Evolutionary conservation across 2,113 vertebrate species (phyloP), one percentile per base, ranked within the genome.

Genomic region (Dascyllus trimaculatus): DNA sequence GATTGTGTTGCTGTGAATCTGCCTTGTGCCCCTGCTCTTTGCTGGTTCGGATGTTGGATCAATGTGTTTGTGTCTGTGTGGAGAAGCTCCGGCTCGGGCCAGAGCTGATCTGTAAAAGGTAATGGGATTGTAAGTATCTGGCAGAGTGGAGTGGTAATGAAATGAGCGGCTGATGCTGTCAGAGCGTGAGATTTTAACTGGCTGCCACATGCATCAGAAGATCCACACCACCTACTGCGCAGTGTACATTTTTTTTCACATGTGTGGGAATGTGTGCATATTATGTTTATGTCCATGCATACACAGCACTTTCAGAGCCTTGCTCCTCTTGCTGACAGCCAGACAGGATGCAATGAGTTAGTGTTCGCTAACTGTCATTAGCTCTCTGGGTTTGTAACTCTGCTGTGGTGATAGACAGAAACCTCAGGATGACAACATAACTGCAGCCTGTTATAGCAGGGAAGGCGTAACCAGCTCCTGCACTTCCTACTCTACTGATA

Each of bases 61-160:
- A 82, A 80, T 88, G 80, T 77, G 82, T 89, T 88, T 85, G 71
- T 67, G 67, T 86, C 80, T 22, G 81, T 54, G 32, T 53, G 29
- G 51, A 15, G 40, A 79, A 11, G 61, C 67, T 69, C 48, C 32
- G 78, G 72, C 84, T 78, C 0, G 2, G 38, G 52, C 6, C 45
- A 9, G 32, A 21, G 73, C 66, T 73, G 66, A 85, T 84, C 14
- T 80, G 80, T 54, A 5, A 60, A 82, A 65, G 78, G 77, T 90
- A 89, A 92, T 90, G 82, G 72, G 82, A 89, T 91, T 87, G 78
- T 86, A 86, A 87, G 78, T 81, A 85, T 89, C 73, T 81, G 67
- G 80, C 80, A 71, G 82, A 71, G 49, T 71, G 53, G 64, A 74
- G 65, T 5, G 63, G 63, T 81, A 85, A 90, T 91, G 85, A 90